Conservation (phyloP, 2,113 vertebrate genomes). For the Charina bottae region DNA sequence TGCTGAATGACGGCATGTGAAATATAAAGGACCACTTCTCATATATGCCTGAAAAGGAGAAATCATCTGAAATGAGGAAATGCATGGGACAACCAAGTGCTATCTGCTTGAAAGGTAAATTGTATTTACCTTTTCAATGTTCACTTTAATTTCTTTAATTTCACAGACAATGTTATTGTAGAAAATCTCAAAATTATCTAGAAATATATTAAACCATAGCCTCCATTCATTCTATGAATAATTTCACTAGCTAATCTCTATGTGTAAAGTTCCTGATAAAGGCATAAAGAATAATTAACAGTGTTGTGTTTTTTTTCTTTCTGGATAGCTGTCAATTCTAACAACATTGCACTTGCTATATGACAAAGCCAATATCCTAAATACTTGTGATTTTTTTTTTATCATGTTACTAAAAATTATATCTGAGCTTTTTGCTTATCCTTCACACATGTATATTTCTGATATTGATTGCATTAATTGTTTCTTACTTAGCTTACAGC, state of each 20-base stretch:
- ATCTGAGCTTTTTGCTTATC: background rate
- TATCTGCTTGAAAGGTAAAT: no score
- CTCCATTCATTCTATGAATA: background rate
- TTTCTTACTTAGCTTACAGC: slow-evolving; percentile 22
- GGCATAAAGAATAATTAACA: background rate
- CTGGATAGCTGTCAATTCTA: background rate
- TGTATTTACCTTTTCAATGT: no score
- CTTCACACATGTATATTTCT: slow-evolving; percentile 11
- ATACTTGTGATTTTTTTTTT: background rate
- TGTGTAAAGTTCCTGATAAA: background rate
- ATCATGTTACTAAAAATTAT: slow-evolving; percentile 12
- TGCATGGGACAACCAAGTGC: no score
- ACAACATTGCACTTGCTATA: background rate
- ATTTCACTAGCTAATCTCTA: background rate
- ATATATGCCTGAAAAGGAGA: no score
- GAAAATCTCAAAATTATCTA: background rate
- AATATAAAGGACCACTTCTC: no score
- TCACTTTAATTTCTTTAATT: no score
- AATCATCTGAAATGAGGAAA: no score
- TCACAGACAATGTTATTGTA: background rate
- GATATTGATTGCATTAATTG: slow-evolving; percentile 37
- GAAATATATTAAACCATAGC: background rate
- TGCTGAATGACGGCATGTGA: no score
- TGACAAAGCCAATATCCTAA: background rate
- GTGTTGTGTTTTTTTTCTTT: background rate